A percentile compares a stretch with the other conserved stretches of the same genome.
These are phyloP conservation scores for Lacerta agilis DNA, from an alignment of 2,797 vertebrate species.

Conservation along the genomic window DNA sequence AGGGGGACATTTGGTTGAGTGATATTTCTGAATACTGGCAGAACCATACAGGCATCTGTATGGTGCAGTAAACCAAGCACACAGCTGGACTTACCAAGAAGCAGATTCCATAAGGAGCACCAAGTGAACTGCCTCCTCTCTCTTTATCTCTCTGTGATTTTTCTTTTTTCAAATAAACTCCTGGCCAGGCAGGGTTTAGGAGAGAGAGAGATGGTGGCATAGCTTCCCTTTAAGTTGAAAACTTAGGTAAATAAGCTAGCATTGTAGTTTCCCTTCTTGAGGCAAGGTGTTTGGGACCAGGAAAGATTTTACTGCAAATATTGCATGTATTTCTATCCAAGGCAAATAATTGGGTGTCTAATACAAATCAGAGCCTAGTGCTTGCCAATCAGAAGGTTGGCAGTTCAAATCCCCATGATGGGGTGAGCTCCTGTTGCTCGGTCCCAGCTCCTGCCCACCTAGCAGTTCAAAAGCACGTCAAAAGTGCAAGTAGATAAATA, in stretches of 20 bases:
- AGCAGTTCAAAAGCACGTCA: too few relatives aligned
- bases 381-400: too few relatives aligned
- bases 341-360: not conserved
- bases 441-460: too few relatives aligned
- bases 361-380: not conserved
- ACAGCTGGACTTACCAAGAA: not conserved
- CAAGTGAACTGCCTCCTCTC: not conserved
- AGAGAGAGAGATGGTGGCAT: not conserved
- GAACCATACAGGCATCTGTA: not conserved
- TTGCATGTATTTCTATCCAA: not conserved
- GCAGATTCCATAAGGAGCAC: not conserved
- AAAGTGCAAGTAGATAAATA: too few relatives aligned
- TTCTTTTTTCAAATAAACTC: not conserved
- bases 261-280: not conserved
- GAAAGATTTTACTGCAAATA: not conserved
- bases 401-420: too few relatives aligned
- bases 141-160: not conserved
- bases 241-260: not conserved
- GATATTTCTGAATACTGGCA: not conserved
- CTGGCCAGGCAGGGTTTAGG: not conserved
- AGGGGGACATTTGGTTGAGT: not conserved
- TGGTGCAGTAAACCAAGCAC: too few relatives aligned
- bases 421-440: too few relatives aligned
- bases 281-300: not conserved
- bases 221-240: not conserved